Base-by-base conservation (phyloP, 2,113 vertebrate species). In the Corynorhinus townsendii region DNA sequence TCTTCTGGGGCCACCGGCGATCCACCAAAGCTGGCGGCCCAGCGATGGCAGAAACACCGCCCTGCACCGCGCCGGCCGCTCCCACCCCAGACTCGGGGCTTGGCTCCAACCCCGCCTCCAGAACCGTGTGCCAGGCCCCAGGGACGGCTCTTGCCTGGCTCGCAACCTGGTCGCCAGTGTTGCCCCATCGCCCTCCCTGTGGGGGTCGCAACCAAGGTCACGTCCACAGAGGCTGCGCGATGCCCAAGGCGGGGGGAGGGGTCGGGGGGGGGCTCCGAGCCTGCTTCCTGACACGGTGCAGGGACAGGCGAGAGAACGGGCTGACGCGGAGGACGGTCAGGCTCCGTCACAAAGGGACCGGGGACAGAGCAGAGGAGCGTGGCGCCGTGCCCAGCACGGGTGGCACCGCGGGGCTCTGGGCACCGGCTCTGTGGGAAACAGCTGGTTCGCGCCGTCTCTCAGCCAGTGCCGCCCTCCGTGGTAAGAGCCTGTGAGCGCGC, bases 291-390 rank as follows among this genome's bases (percentile, higher is more conserved):
- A 22, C 2, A 7, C 0, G 30, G 14, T 5, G 35, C 33, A 1
- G 64, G n/a, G 3, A 17, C 35, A 0, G 3, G 4, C 0, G 19
- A 6, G 62, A 38, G 43, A 7, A 1, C 0, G 30, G 16, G 4
- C 20, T 8, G 43, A 26, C 1, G 0, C 0, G 20, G 56, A 5
- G 17, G n/a, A 22, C 15, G 0, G 1, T 0, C 38, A 40, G 38
- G 38, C 38, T 40, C 17, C 4, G 66, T 3, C 2, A 7, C 5
- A 9, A 20, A 56, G 15, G 24, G 17, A 14, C 3, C 2, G 28
- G 43, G 54, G 11, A 0, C 66, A 26, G 3, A 0, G 15, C 30
- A 2, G n/a, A 11, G 1, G 3, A 15, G 14, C 10, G 17, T 0
- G 40, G 4, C 7, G 30, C 64, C 0, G 7, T 35, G 35, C 30